phyloP scores from a whole-genome alignment of 2,888 invertebrate genomes.

The Tillus elongatus region DNA sequence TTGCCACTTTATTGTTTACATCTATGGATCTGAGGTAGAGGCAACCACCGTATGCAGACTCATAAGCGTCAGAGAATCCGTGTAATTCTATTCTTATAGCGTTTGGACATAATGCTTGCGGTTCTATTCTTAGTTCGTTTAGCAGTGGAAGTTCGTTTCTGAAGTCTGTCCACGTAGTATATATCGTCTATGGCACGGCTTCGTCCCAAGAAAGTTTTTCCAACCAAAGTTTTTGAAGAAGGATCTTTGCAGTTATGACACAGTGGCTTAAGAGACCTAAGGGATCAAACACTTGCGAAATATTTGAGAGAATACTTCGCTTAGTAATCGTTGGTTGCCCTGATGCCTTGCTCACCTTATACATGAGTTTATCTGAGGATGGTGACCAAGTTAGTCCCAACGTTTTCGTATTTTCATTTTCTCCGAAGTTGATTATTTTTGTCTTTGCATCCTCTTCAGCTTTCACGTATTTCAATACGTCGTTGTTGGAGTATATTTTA shows the following conservation, averaged over 20 bases:
- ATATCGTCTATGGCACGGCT: background rate
- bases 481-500: background rate
- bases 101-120: background rate
- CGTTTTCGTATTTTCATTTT: background rate
- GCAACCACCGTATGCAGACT: background rate
- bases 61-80: background rate
- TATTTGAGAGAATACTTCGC: background rate
- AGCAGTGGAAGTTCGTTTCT: background rate
- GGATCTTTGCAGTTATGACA: constrained; percentile 1
- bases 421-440: background rate
- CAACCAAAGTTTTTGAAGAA: background rate
- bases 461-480: background rate
- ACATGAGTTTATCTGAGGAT: background rate
- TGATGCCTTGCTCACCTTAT: background rate
- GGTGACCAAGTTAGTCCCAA: background rate
- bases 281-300: background rate
- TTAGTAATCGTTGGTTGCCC: background rate
- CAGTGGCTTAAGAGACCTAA: background rate
- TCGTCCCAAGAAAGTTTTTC: background rate
- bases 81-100: background rate
- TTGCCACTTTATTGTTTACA: background rate
- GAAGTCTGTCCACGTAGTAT: background rate
- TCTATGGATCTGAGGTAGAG: background rate
- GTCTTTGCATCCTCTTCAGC: background rate
- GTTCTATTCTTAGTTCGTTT: background rate